A percentile compares a stretch with the other conserved stretches of the same genome.
These are phyloP conservation scores for Simalia tracyae DNA, from an alignment of 2,797 vertebrate species.

Conservation along the genomic window DNA sequence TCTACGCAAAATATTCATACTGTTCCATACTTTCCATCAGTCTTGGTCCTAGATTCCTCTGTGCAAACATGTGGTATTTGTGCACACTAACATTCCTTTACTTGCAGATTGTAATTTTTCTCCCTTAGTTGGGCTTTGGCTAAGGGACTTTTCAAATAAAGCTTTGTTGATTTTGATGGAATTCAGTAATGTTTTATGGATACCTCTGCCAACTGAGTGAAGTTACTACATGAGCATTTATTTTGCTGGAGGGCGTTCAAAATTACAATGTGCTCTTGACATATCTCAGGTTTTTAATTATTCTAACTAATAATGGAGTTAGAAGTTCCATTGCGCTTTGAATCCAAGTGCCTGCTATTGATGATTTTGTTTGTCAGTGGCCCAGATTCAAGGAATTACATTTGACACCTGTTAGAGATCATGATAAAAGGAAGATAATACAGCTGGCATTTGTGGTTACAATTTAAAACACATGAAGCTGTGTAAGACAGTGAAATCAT, in stretches of 20 bases:
- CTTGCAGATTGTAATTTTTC: background rate
- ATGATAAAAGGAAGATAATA: background rate
- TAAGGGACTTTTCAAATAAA: conserved; percentile 30
- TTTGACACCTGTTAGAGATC: background rate
- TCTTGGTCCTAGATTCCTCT: conserved; percentile 12
- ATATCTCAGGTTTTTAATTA: background rate
- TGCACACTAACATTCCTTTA: background rate
- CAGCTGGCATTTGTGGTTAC: background rate
- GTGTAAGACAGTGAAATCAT: background rate
- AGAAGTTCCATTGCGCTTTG: background rate
- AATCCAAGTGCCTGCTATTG: background rate
- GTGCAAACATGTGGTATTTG: background rate
- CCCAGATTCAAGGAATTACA: background rate
- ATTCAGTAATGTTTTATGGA: conserved; percentile 20
- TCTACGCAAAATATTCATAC: background rate
- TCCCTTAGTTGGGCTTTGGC: background rate
- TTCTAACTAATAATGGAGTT: background rate
- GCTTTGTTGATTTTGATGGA: background rate
- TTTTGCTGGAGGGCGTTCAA: background rate
- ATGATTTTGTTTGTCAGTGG: background rate
- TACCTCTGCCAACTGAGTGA: conserved; percentile 14
- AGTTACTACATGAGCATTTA: conserved; percentile 1
- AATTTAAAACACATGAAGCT: background rate
- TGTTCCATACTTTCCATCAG: conserved; percentile 16
- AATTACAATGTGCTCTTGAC: conserved; percentile 12